Evolutionary conservation across 2,888 invertebrate genomes (phyloP).

Genomic region (Gibbula magus): DNA sequence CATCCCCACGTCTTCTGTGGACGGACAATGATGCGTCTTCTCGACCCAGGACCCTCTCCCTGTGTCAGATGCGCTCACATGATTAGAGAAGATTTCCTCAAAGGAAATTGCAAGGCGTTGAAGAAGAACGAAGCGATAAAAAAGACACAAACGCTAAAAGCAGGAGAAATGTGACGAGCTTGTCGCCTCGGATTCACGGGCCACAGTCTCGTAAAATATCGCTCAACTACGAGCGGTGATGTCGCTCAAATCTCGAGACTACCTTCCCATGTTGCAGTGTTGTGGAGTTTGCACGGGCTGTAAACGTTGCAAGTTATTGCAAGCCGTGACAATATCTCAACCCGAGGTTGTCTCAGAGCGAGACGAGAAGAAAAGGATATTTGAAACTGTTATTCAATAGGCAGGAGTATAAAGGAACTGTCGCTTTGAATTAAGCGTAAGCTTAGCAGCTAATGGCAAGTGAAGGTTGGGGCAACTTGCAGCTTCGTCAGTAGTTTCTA

Average conservation of each 20-base stretch:
- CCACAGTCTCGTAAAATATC: not conserved
- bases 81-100: constrained; percentile 15
- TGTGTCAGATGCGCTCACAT: constrained; percentile 13
- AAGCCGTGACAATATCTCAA: not conserved
- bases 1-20: not conserved
- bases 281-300: not conserved
- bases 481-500: not conserved
- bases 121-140: constrained; percentile 15
- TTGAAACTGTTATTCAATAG: constrained; percentile 5
- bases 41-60: not conserved
- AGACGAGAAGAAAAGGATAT: constrained; percentile 1
- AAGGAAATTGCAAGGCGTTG: constrained; percentile 11
- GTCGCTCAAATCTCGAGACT: not conserved
- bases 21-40: constrained; percentile 8
- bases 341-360: not conserved
- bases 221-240: not conserved
- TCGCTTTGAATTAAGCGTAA: constrained; percentile 11
- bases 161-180: not conserved
- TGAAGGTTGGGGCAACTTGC: not conserved
- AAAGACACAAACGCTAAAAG: constrained; percentile 13
- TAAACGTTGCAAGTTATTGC: not conserved
- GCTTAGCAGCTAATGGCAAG: not conserved
- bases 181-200: not conserved
- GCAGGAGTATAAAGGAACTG: constrained; percentile 8
- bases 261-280: not conserved